A percentile compares a stretch with the other conserved stretches of the same genome.
These are phyloP conservation scores for Palaemon carinicauda DNA, from an alignment of 1,140 invertebrate genomes.

Conservation along the genomic window DNA sequence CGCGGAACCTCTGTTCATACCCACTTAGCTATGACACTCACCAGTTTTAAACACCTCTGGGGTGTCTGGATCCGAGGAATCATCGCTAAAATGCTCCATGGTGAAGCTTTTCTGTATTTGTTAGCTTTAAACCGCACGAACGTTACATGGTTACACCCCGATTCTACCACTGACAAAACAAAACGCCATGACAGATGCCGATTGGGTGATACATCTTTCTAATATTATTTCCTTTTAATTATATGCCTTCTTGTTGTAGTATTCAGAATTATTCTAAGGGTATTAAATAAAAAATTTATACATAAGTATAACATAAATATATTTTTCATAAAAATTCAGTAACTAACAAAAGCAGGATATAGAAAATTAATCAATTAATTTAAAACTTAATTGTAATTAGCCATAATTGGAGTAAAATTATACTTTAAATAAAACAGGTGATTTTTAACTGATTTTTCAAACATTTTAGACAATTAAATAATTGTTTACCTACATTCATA, in stretches of 20 bases:
- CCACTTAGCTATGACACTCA: constrained; percentile 7
- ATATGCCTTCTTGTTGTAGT: background rate
- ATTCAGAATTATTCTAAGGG: background rate
- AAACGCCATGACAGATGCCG: constrained; percentile 48
- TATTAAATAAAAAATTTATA: too few species aligned
- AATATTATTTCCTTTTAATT: background rate
- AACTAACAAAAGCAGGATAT: too few species aligned
- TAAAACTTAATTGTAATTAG: too few species aligned
- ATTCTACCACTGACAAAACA: constrained; percentile 49
- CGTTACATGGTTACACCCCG: constrained; percentile 32
- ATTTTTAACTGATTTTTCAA: too few species aligned
- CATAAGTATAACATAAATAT: too few species aligned
- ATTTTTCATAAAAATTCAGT: too few species aligned
- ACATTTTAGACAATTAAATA: too few species aligned
- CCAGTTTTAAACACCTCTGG: constrained; percentile 52
- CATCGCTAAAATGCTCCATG: constrained; percentile 51
- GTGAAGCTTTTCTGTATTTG: constrained; percentile 3
- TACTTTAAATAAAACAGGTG: too few species aligned
- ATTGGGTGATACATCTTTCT: background rate
- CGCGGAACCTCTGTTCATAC: background rate
- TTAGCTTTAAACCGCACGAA: background rate
- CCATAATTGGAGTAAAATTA: too few species aligned
- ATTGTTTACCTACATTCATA: too few species aligned
- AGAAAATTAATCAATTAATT: too few species aligned
- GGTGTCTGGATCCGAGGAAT: constrained; percentile 48